Base-by-base conservation (phyloP, 2,888 invertebrate species). In the Pantelozetes paolii region DNA sequence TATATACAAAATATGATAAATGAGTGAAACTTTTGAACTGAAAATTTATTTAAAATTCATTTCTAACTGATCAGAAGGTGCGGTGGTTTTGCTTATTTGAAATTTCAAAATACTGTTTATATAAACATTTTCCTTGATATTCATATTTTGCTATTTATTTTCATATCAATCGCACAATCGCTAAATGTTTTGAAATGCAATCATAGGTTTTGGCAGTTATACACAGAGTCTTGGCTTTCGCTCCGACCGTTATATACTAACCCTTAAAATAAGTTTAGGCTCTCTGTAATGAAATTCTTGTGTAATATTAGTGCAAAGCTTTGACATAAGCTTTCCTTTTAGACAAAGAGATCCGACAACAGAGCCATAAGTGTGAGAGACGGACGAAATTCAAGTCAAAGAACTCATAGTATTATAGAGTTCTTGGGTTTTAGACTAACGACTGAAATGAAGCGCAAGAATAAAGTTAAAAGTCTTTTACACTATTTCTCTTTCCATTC, bases 61-160 rank as follows among this genome's bases (percentile, higher is more conserved):
- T 62, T 62, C 5, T 18, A 28, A n/a, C n/a, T n/a, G n/a, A n/a
- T n/a, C 23, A 59, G 13, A 59, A 30, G 28, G 36, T n/a, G 62
- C 62, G 62, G 62, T 62, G 28, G 30, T 62, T 45, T 62, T 62
- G 62, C 62, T 62, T 62, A 62, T 62, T 62, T 62, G 36, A 62
- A 62, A 32, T 28, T 54, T 54, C 20, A 11, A 62, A 62, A 62
- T 62, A 32, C 30, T 62, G 62, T 62, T 62, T 62, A 62, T 62
- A 62, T 36, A 62, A 59, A 62, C 62, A 62, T 30, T 62, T 62
- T 62, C 26, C 18, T 28, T 62, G 30, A 62, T 62, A 62, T 13
- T 11, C n/a, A 59, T 18, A 62, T 62, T 32, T 54, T 32, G 30
- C 32, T 62, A 62, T 62, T 62, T 62, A 62, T 62, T 62, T 62